These are phyloP conservation scores for Laterallus jamaicensis DNA, from an alignment of 2,113 vertebrate species.

Conservation along the genomic window DNA sequence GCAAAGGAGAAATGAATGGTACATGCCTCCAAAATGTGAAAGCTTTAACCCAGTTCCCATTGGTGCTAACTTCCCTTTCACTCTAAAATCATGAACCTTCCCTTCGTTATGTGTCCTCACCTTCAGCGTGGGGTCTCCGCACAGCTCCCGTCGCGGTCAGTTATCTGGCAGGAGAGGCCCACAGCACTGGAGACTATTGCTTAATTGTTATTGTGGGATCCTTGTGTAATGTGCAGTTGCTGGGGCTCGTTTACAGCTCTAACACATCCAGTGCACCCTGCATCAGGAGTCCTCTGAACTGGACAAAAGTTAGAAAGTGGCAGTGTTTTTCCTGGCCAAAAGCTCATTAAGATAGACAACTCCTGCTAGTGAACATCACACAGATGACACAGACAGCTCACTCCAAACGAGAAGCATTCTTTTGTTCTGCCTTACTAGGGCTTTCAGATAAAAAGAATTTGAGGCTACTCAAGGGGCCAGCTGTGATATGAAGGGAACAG, in stretches of 20 bases:
- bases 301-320: conserved; percentile 68
- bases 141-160: conserved; percentile 42
- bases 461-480: conserved; percentile 62
- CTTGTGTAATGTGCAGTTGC: neutral
- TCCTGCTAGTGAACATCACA: conserved; percentile 59
- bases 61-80: conserved; percentile 19
- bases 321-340: conserved; percentile 49
- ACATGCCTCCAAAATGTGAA: neutral
- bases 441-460: conserved; percentile 67
- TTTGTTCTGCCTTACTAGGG: conserved; percentile 56
- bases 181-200: neutral
- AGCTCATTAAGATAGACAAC: conserved; percentile 69
- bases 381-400: conserved; percentile 57
- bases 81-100: conserved; percentile 42
- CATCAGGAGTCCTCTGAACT: conserved; percentile 62
- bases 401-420: conserved; percentile 53
- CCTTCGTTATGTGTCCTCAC: neutral
- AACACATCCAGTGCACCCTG: conserved; percentile 49
- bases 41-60: neutral
- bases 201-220: conserved; percentile 53
- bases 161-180: conserved; percentile 38
- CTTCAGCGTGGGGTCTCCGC: conserved; percentile 30
- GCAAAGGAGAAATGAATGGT: neutral
- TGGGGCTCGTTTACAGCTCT: conserved; percentile 71
- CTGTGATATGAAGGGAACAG: conserved; percentile 65